Conservation (phyloP, 2,113 vertebrate genomes). For the Tiliqua scincoides region DNA sequence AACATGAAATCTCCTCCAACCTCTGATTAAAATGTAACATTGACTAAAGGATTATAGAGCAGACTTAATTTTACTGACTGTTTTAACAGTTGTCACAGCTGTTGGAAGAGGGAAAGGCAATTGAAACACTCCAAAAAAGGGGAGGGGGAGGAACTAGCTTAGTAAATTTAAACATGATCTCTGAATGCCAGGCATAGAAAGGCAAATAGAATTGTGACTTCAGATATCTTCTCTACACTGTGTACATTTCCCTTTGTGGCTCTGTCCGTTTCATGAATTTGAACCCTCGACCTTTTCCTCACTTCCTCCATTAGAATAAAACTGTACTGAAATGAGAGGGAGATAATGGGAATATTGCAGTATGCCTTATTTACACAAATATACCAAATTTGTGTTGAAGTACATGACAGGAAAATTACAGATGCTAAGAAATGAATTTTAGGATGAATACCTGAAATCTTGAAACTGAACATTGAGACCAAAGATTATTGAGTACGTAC, state of each 20-base stretch:
- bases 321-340: not conserved
- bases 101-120: constrained; percentile 81
- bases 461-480: constrained; percentile 18
- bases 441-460: not conserved
- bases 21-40: constrained; percentile 87
- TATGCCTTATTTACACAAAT: rapidly evolving
- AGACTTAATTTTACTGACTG: constrained; percentile 87
- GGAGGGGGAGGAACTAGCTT: constrained; percentile 34
- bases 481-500: constrained; percentile 30
- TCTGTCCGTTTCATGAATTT: constrained; percentile 48
- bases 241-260: constrained; percentile 54
- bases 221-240: constrained; percentile 9
- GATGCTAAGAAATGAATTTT: constrained; percentile 25
- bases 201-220: constrained; percentile 56
- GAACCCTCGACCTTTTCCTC: constrained; percentile 25
- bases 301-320: constrained; percentile 25
- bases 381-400: not conserved
- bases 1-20: constrained; percentile 76
- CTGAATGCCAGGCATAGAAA: constrained; percentile 54
- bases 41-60: constrained; percentile 85
- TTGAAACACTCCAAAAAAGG: constrained; percentile 75
- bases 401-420: constrained; percentile 9
- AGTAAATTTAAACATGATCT: constrained; percentile 65
- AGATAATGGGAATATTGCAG: constrained; percentile 11
- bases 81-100: constrained; percentile 90